phyloP scores from a whole-genome alignment of 2,888 invertebrate species.

The Phortica okadai region DNA sequence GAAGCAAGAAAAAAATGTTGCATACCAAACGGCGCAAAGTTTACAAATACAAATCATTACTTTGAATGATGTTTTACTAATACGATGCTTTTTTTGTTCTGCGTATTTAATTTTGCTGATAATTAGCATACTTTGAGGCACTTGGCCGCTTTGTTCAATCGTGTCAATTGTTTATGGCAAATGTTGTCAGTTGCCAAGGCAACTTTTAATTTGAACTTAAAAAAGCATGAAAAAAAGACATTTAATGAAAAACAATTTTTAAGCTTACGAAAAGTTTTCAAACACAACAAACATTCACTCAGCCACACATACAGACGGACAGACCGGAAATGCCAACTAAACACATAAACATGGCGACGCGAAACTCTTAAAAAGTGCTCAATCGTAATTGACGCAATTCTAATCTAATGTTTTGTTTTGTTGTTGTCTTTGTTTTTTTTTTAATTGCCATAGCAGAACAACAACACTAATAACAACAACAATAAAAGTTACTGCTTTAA shows the following conservation, averaged over 20 bases:
- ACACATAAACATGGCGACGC: not conserved
- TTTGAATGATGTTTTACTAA: not conserved
- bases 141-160: no score
- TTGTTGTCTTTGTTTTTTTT: no score
- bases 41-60: not conserved
- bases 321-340: no score
- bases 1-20: not conserved
- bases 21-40: slow-evolving; percentile 33
- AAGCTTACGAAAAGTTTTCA: no score
- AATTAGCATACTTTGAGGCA: slow-evolving; percentile 14
- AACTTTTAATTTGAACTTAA: no score
- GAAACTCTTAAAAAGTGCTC: slow-evolving; percentile 51
- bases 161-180: no score
- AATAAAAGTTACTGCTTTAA: not conserved
- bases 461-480: slow-evolving; percentile 6
- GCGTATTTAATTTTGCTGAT: not conserved
- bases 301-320: not conserved
- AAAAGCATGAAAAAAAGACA: no score
- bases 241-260: no score
- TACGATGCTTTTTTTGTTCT: not conserved
- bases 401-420: slow-evolving; percentile 31
- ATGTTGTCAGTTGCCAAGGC: no score
- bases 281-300: not conserved
- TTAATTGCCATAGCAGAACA: slow-evolving; percentile 27
- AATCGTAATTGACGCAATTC: slow-evolving; percentile 50